Base-by-base conservation (phyloP, 1,140 invertebrate genomes). In the Euwallacea fornicatus region DNA sequence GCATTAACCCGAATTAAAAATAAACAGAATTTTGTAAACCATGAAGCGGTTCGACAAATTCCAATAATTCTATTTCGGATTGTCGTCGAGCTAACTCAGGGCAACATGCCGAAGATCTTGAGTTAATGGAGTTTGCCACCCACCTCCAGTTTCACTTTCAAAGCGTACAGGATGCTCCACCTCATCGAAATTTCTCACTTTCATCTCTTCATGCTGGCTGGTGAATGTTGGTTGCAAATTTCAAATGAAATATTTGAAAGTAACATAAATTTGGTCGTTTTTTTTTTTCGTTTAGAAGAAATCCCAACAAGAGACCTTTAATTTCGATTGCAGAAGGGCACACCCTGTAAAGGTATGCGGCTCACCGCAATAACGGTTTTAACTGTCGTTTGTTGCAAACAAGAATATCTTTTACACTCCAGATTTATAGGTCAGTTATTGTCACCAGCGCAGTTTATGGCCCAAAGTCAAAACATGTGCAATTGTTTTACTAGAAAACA, bases 361-460 rank as follows among this genome's bases (percentile, higher is more conserved):
- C 42, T 54, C 33, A 72, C 65, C 54, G 68, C 68, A 61, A 73
- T 63, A 69, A 70, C 68, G 62, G 43, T 46, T 58, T 42, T 56
- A 66, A 66, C 58, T 71, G 63, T 67, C 69, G 58, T 54, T 73
- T 15, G 43, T 42, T 70, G 46, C 59, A 73, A 69, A 69, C 66
- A 73, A 73, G 66, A 42, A 69, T 73, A 69, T 73, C 61, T 44
- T 58, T 69, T 73, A 64, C 62, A 16, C 66, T 41, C 21, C 54
- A 71, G 55, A 71, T 71, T 71, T 71, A 71, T 71, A 71, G 69
- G 69, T 71, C 63, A 66, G 63, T 71, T 71, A 71, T 66, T 71
- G 62, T 71, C 67, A 69, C 67, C 60, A 55, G 46, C 41, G 41
- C n/a, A 44, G 33, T 69, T 69, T 62, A 69, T 56, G 67, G 59